Evolutionary conservation across 1,140 invertebrate species (phyloP).

Genomic region (Eufriesea mexicana): DNA sequence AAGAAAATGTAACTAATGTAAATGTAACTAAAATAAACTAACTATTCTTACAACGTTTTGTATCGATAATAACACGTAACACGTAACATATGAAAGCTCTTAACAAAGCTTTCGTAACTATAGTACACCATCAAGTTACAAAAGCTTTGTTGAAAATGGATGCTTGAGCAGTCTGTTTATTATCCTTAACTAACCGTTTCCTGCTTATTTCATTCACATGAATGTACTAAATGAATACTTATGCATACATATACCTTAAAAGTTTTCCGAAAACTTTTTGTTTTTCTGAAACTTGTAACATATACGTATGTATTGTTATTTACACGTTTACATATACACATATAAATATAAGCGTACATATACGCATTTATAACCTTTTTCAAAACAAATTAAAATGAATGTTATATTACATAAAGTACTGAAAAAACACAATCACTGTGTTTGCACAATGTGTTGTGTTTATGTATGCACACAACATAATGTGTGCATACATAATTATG

Average conservation of each 20-base stretch:
- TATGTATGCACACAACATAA: too few species aligned
- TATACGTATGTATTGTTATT: too few species aligned
- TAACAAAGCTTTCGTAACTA: neutral
- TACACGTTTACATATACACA: neutral
- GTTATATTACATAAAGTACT: too few species aligned
- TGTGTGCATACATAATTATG: neutral
- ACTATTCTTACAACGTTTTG: too few species aligned
- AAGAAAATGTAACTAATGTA: too few species aligned
- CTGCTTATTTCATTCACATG: conserved; percentile 65
- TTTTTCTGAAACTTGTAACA: neutral
- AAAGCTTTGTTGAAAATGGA: conserved; percentile 25
- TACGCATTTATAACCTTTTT: neutral
- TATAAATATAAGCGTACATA: neutral
- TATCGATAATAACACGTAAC: too few species aligned
- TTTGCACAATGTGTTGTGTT: too few species aligned
- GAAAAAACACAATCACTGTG: neutral
- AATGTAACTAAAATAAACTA: too few species aligned
- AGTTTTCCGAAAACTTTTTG: neutral
- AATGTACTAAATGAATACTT: neutral
- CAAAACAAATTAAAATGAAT: neutral
- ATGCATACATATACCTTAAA: neutral
- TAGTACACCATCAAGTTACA: conserved; percentile 31
- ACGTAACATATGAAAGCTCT: neutral
- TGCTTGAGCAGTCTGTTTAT: conserved; percentile 72
- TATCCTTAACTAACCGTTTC: conserved; percentile 76